Conservation (phyloP, 23 tunicate genomes). For the Corella eumyota region DNA sequence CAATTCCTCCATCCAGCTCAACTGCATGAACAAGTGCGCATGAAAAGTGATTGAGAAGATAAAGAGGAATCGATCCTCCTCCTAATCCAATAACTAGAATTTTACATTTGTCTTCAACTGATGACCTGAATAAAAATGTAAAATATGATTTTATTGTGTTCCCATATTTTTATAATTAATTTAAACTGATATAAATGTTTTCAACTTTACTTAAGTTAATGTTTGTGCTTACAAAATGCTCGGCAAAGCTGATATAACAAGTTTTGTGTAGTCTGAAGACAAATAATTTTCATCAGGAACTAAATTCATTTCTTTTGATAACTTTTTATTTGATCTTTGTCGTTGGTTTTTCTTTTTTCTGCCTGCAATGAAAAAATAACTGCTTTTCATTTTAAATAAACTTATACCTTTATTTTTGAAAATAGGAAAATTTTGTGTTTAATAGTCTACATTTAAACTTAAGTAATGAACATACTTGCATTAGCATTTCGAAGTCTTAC, state of each 20-base stretch:
- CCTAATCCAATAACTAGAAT: conserved; percentile 60
- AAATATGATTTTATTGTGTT: too few species aligned
- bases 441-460: too few species aligned
- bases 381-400: too few species aligned
- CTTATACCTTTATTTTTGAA: too few species aligned
- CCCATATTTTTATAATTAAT: neutral
- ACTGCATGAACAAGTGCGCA: conserved; percentile 52
- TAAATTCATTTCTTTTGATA: neutral
- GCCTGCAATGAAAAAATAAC: neutral
- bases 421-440: too few species aligned
- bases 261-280: conserved; percentile 14
- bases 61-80: conserved; percentile 40
- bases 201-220: neutral
- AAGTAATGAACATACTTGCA: too few species aligned
- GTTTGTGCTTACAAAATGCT: conserved; percentile 9
- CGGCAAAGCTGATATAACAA: conserved; percentile 17
- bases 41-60: conserved; percentile 36
- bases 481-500: conserved; percentile 29
- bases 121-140: conserved; percentile 10
- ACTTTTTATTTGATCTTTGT: too few species aligned
- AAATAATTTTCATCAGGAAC: conserved; percentile 18
- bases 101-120: conserved; percentile 11
- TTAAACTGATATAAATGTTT: neutral
- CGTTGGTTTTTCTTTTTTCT: too few species aligned
- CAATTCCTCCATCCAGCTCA: conserved; percentile 55